A percentile compares a stretch with the other conserved stretches of the same genome.
phyloP scores from a whole-genome alignment of 2,113 vertebrate species.

The Sinocyclocheilus anshuiensis region DNA sequence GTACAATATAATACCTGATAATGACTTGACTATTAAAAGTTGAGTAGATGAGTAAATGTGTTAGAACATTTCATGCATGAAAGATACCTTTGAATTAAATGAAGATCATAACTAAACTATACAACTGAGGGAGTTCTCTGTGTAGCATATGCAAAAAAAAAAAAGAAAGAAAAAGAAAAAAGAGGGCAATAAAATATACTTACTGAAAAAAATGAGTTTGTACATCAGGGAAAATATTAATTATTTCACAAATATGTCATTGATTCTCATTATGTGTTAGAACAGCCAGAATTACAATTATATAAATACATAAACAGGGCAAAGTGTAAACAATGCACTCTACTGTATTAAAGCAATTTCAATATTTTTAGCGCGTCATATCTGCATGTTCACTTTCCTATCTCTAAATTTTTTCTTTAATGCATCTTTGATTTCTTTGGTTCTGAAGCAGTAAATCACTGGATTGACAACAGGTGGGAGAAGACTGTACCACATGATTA shows the following conservation, averaged over 20 bases:
- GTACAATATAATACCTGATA: not conserved
- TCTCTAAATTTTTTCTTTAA: slow-evolving; percentile 53
- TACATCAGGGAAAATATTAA: not conserved
- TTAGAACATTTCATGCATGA: not conserved
- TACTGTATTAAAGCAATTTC: not conserved
- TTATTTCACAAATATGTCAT: not conserved
- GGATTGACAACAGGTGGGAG: slow-evolving; percentile 72
- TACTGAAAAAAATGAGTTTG: not conserved
- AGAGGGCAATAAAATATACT: not conserved
- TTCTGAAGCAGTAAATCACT: slow-evolving; percentile 73
- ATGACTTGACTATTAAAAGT: no score
- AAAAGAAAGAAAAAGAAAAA: no score
- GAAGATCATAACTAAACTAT: not conserved
- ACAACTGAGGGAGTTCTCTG: no score
- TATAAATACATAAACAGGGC: not conserved
- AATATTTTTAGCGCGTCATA: not conserved
- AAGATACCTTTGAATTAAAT: not conserved
- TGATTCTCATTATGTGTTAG: not conserved
- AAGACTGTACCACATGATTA: slow-evolving; percentile 73
- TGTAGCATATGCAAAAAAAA: not conserved
- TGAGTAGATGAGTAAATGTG: no score
- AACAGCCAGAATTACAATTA: not conserved
- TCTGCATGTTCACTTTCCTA: slow-evolving; percentile 39
- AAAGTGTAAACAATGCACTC: not conserved
- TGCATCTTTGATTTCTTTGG: slow-evolving; percentile 65